A percentile compares a stretch with the other conserved stretches of the same genome.
phyloP scores from a whole-genome alignment of 2,113 vertebrate genomes.

The Hystrix brachyura region DNA sequence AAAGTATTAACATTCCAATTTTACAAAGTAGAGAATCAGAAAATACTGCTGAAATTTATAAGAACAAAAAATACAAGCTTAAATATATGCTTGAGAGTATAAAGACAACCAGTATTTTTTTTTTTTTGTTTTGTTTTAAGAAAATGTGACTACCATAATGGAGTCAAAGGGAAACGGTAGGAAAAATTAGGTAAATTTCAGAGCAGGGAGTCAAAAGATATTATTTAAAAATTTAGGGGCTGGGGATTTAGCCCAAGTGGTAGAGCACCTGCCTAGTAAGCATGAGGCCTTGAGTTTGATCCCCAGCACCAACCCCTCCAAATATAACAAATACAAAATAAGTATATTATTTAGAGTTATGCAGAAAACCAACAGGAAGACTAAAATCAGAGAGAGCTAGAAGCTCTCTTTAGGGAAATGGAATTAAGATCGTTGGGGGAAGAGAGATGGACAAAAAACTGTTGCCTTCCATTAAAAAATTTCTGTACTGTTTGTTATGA shows the following conservation, averaged over 20 bases:
- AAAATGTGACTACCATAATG: background rate
- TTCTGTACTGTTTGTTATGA: background rate
- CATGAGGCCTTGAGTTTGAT: no score
- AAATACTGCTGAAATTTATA: conserved; percentile 1
- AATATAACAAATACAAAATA: background rate
- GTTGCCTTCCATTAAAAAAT: background rate
- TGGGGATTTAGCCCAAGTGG: no score
- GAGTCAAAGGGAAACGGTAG: background rate
- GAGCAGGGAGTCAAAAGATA: background rate
- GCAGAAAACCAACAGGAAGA: background rate
- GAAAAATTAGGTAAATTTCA: conserved; percentile 12
- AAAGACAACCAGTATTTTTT: background rate
- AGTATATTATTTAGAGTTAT: background rate
- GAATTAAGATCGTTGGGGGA: background rate
- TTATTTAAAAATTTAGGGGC: conserved; percentile 20
- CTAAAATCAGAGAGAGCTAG: background rate
- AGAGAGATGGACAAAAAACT: background rate
- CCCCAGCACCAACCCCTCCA: no score
- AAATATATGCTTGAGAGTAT: background rate
- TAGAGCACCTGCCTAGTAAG: no score
- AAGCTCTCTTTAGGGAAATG: background rate
- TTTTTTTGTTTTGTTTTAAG: no score
- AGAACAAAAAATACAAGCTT: background rate
- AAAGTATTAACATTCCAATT: background rate
- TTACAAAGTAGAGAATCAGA: background rate